Base-by-base conservation (phyloP, 2,888 invertebrate genomes). In the Aphodius granarius region DNA sequence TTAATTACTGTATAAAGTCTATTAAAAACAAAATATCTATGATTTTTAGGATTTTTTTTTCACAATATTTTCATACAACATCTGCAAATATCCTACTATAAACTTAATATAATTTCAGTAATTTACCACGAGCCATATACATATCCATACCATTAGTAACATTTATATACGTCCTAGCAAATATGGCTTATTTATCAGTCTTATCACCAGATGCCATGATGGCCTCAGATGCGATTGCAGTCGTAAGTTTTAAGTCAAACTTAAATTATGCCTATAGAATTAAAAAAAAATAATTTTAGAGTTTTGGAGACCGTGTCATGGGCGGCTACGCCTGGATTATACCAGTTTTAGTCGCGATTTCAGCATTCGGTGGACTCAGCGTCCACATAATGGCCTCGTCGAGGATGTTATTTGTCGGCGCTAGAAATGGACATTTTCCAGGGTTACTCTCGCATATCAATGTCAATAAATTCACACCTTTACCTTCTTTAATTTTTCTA, bases 351-450 rank as follows among this genome's bases (percentile, higher is more conserved):
- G 98, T 98, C 1, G 97, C 97, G 0, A 91, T 97, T 75, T 97
- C 98, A 0, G 95, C 97, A 1, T 92, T 97, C 84, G 98, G 98
- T 76, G 97, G 97, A 0, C 89, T 98, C 3, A 95, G 97, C 77
- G 97, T 98, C 73, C 97, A 97, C 84, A 95, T 98, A 72, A 97
- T 98, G 95, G 95, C 98, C 18, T 96, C 97, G 6, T 97, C 97
- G 1, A 92, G 96, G 78, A 94, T 96, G 93, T 93, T 96, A 83
- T 96, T 95, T 86, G 96, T 95, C 9, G 96, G 96, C n/a, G 96
- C 96, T 0, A 90, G 96, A 77, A 94, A 95, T 82, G 95, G 96
- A 0, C 96, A 96, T 84, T 95, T 96, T 89, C 96, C 96, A 0
- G 91, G 92, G 3, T 88, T 94, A 82, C 87, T 96, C 23, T 94